These are phyloP conservation scores for Cynopterus sphinx DNA, from an alignment of 2,797 vertebrate species.

Conservation along the genomic window DNA sequence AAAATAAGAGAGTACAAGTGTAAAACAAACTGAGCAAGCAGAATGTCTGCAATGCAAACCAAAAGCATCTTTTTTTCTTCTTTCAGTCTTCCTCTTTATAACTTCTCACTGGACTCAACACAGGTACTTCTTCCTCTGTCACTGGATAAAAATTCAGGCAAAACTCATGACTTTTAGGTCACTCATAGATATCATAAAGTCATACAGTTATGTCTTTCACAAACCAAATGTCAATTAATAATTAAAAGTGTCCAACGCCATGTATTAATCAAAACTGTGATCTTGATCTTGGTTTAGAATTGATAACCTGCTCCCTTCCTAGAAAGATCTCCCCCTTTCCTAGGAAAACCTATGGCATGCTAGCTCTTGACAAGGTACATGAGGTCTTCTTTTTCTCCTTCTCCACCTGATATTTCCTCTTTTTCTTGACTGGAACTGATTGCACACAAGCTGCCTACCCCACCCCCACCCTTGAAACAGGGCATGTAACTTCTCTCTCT, in stretches of 20 bases:
- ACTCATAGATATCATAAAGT: not conserved
- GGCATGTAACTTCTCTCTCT: not conserved
- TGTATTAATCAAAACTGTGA: not conserved
- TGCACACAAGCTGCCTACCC: not conserved
- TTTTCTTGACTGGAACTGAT: not conserved
- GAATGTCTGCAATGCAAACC: not conserved
- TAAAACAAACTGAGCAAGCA: not conserved
- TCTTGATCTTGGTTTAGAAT: not conserved
- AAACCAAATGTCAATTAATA: not conserved
- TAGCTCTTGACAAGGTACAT: not conserved
- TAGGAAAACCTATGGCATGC: not conserved
- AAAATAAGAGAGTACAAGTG: not conserved
- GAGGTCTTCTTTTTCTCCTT: not conserved
- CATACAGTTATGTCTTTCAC: not conserved
- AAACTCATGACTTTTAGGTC: not conserved
- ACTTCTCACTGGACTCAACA: not conserved
- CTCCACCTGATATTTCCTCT: not conserved
- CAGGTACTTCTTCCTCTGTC: not conserved
- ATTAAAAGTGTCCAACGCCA: not conserved
- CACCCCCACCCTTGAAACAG: not conserved
- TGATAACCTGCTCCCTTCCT: not conserved
- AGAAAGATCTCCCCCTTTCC: not conserved
- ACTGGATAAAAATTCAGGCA: not conserved
- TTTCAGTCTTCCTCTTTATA: not conserved
- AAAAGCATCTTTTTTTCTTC: not conserved